Percentiles rank a stretch among this genome's conserved stretches.
These are phyloP conservation scores for Phortica okadai DNA, from an alignment of 2,888 invertebrate genomes.

Conservation along the genomic window DNA sequence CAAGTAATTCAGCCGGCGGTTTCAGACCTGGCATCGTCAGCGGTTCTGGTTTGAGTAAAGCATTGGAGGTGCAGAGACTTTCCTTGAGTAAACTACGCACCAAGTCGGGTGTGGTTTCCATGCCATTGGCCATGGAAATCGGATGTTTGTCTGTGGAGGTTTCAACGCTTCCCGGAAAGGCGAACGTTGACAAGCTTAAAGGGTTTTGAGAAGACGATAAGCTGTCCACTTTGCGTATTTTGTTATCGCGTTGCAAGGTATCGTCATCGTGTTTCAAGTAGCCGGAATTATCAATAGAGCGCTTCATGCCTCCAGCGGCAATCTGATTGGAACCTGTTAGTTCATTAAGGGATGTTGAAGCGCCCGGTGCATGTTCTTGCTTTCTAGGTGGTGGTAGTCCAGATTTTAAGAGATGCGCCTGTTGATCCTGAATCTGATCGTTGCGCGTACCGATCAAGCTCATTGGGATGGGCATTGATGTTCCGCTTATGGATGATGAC, in stretches of 20 bases:
- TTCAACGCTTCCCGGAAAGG: conserved; percentile 33
- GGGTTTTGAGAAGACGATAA: not conserved
- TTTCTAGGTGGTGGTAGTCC: conserved; percentile 56
- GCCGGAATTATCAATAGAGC: conserved; percentile 62
- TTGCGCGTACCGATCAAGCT: conserved; percentile 13
- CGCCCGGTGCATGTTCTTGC: conserved; percentile 51
- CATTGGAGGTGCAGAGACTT: conserved; percentile 77
- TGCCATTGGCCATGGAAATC: conserved; percentile 79
- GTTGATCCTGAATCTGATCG: conserved; percentile 35
- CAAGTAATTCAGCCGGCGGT: conserved; percentile 72
- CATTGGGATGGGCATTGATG: conserved; percentile 33
- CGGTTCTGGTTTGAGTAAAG: conserved; percentile 68
- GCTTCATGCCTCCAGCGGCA: conserved; percentile 54
- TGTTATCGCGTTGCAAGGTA: conserved; percentile 63
- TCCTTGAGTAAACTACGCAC: conserved; percentile 85
- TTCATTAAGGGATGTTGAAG: conserved; percentile 56
- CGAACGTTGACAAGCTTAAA: conserved; percentile 34
- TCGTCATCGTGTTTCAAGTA: conserved; percentile 67
- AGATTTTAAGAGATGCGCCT: conserved; percentile 32
- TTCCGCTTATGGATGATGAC: conserved; percentile 29
- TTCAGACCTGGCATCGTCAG: conserved; percentile 65
- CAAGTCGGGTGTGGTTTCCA: conserved; percentile 84
- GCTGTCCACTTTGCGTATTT: conserved; percentile 71
- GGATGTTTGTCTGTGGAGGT: conserved; percentile 59
- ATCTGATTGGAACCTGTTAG: conserved; percentile 56